phyloP scores from a whole-genome alignment of 2,888 invertebrate genomes.

The Cynaeus angustus region DNA sequence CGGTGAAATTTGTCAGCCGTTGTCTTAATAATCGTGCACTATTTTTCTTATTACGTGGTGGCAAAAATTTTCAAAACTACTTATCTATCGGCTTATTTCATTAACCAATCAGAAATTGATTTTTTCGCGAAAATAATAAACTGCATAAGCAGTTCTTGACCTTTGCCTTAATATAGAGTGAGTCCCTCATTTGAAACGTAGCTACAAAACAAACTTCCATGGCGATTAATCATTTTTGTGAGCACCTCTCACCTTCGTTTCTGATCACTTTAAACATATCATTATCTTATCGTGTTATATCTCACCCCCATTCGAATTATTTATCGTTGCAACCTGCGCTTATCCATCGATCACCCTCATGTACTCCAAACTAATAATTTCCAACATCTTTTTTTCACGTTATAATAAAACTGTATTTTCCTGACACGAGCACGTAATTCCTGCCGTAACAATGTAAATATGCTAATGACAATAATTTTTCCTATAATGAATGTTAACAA shows the following conservation, averaged over 20 bases:
- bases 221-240: slow-evolving; percentile 6
- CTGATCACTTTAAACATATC: slow-evolving; percentile 8
- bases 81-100: too few species aligned
- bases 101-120: too few species aligned
- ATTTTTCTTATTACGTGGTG: too few species aligned
- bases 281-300: slow-evolving; percentile 14
- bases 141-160: too few species aligned
- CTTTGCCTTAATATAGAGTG: too few species aligned
- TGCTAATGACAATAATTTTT: slow-evolving; percentile 23
- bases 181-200: too few species aligned
- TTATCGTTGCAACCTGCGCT: slow-evolving; percentile 12
- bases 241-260: not conserved
- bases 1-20: too few species aligned
- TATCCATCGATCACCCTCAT: slow-evolving; percentile 5
- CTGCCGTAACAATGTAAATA: slow-evolving; percentile 5
- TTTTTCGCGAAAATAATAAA: too few species aligned
- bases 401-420: not conserved
- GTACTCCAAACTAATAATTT: not conserved
- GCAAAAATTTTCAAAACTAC: too few species aligned
- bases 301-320: slow-evolving; percentile 12
- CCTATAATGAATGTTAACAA: slow-evolving; percentile 10
- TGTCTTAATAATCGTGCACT: too few species aligned
- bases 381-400: not conserved
- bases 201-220: not conserved
- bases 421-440: slow-evolving; percentile 7